Percentiles rank a stretch among this genome's conserved stretches.
Conservation (phyloP, 2,888 invertebrate genomes). For the Drepanosiphum platanoidis region DNA sequence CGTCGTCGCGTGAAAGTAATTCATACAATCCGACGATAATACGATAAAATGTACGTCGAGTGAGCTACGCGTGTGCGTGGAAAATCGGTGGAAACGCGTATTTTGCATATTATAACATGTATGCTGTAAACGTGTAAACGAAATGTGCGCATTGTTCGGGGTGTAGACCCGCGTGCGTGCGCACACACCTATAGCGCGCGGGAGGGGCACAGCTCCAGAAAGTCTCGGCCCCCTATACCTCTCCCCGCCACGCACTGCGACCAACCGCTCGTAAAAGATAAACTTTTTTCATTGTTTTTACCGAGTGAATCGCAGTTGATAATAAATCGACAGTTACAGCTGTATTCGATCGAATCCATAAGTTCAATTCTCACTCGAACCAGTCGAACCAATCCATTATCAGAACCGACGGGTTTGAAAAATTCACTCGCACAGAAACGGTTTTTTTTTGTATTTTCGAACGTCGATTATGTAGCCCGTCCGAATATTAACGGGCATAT, state of each 20-base stretch:
- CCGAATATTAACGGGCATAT: too few relatives aligned
- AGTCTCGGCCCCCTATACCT: not conserved
- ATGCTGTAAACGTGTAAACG: too few relatives aligned
- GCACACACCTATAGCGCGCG: not conserved
- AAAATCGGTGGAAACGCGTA: not conserved
- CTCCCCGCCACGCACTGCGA: not conserved
- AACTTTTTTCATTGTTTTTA: not conserved
- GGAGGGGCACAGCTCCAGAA: not conserved
- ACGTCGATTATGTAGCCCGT: not conserved
- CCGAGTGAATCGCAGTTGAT: too few relatives aligned
- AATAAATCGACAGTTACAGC: too few relatives aligned
- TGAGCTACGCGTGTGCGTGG: not conserved
- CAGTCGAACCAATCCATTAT: too few relatives aligned
- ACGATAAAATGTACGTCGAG: too few relatives aligned
- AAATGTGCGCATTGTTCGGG: not conserved
- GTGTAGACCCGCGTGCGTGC: not conserved
- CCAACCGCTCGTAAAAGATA: not conserved
- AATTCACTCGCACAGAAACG: too few relatives aligned
- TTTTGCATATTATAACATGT: not conserved
- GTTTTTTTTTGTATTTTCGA: not conserved
- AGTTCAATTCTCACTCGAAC: too few relatives aligned
- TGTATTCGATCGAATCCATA: too few relatives aligned
- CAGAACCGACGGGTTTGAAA: too few relatives aligned
- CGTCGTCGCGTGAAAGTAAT: too few relatives aligned
- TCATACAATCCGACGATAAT: too few relatives aligned